Percentiles rank a stretch among this genome's conserved stretches.
These are phyloP conservation scores for Flexamia atlantica DNA, from an alignment of 2,888 invertebrate genomes.

Conservation along the genomic window DNA sequence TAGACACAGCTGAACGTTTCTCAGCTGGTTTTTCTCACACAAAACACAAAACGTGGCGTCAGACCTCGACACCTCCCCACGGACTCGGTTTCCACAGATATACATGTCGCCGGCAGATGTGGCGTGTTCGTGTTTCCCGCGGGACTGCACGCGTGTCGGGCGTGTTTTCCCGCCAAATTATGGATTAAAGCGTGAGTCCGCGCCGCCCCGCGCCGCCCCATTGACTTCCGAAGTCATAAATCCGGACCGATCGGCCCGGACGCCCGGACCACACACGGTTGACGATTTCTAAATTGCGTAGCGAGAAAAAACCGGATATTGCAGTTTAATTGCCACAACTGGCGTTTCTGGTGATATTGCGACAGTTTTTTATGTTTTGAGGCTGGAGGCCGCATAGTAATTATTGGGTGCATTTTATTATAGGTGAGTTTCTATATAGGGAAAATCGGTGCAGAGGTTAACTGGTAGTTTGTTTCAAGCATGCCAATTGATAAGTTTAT, in stretches of 20 bases:
- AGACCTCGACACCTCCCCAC: neutral
- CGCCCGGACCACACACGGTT: slow-evolving; percentile 43
- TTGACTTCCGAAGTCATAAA: slow-evolving; percentile 19
- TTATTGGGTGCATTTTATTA: too few species aligned
- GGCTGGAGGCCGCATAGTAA: too few species aligned
- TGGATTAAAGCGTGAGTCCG: slow-evolving; percentile 43
- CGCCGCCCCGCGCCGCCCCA: slow-evolving; percentile 40
- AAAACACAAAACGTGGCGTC: too few species aligned
- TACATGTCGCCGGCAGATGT: slow-evolving; percentile 32
- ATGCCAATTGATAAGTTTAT: too few species aligned
- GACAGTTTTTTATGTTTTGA: too few species aligned
- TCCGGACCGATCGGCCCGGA: slow-evolving; percentile 31
- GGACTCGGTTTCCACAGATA: slow-evolving; percentile 22
- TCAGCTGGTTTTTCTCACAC: too few species aligned
- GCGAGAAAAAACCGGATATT: slow-evolving; percentile 29
- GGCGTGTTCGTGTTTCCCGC: slow-evolving; percentile 1
- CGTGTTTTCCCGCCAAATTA: slow-evolving; percentile 47
- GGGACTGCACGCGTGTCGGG: slow-evolving; percentile 25
- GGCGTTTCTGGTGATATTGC: too few species aligned
- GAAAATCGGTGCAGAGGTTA: too few species aligned
- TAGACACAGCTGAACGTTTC: too few species aligned
- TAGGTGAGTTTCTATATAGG: too few species aligned
- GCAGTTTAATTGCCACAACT: slow-evolving; percentile 21
- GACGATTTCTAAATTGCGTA: slow-evolving; percentile 18
- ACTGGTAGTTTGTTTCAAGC: too few species aligned